phyloP scores from a whole-genome alignment of 2,113 vertebrate species.

The Atherinomorus stipes region DNA sequence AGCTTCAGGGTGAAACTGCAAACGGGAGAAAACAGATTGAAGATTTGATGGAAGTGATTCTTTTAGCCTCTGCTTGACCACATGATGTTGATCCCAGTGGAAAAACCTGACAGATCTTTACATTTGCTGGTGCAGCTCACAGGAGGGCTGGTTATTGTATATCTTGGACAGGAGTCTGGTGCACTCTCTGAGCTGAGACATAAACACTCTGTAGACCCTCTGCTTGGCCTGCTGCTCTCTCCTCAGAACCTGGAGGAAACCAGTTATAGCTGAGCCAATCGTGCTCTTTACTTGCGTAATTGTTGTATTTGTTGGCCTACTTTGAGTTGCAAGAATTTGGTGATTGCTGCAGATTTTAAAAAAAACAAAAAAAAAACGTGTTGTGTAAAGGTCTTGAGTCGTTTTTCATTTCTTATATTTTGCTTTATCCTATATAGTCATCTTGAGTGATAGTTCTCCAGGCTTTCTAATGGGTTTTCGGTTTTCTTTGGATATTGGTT shows the following conservation, averaged over 20 bases:
- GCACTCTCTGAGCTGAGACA: constrained; percentile 63
- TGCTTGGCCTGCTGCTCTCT: constrained; percentile 69
- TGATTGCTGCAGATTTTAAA: neutral
- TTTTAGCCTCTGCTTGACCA: neutral
- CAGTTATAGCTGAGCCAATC: neutral
- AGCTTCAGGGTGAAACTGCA: constrained; percentile 71
- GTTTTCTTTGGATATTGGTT: no score
- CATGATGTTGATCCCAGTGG: neutral
- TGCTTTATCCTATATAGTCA: no score
- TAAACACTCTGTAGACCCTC: constrained; percentile 56
- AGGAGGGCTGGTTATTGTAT: constrained; percentile 28
- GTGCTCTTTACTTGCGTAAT: neutral
- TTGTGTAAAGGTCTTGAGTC: no score
- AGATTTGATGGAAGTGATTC: neutral
- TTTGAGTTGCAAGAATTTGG: neutral
- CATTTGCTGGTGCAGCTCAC: constrained; percentile 54
- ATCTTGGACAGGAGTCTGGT: constrained; percentile 60
- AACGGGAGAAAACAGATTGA: neutral
- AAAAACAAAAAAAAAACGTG: no score
- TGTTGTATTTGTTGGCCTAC: neutral
- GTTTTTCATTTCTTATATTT: no score
- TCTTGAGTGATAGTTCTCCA: no score
- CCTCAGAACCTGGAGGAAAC: constrained; percentile 60
- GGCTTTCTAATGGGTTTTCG: no score
- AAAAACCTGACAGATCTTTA: constrained; percentile 42